phyloP scores from a whole-genome alignment of 2,113 vertebrate species.

The Crypturellus undulatus region DNA sequence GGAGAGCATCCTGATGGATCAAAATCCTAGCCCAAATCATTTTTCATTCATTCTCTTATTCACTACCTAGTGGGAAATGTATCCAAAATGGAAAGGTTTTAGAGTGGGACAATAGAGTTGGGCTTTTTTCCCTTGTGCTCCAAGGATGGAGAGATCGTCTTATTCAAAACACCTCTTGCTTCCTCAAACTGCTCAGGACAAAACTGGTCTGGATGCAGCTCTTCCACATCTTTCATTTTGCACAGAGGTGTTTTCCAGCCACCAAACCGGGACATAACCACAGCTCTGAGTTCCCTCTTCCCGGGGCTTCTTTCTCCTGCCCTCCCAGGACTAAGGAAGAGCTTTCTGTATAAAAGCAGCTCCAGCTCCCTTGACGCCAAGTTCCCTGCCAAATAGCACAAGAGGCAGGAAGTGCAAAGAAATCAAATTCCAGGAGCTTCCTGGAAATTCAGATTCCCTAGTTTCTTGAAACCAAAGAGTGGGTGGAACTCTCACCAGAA shows the following conservation, averaged over 20 bases:
- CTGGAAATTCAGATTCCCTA: background rate
- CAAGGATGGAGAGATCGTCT: background rate
- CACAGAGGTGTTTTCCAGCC: background rate
- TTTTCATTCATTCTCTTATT: background rate
- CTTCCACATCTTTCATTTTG: background rate
- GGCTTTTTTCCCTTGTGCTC: background rate
- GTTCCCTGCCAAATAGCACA: background rate
- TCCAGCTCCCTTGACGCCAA: background rate
- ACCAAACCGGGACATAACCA: background rate
- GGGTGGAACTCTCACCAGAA: background rate
- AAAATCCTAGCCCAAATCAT: background rate
- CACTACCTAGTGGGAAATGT: background rate
- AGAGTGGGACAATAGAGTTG: background rate
- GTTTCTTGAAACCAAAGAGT: background rate
- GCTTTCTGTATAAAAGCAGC: background rate
- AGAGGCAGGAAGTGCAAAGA: background rate
- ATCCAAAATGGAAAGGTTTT: background rate
- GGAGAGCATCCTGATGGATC: background rate
- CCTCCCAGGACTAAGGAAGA: background rate
- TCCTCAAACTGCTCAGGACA: too few species aligned
- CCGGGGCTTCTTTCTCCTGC: background rate
- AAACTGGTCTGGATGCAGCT: background rate
- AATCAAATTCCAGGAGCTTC: background rate
- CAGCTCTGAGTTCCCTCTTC: background rate
- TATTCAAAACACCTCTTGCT: background rate